Base-by-base conservation (phyloP, 1,140 invertebrate genomes). In the Orchesella cincta region DNA sequence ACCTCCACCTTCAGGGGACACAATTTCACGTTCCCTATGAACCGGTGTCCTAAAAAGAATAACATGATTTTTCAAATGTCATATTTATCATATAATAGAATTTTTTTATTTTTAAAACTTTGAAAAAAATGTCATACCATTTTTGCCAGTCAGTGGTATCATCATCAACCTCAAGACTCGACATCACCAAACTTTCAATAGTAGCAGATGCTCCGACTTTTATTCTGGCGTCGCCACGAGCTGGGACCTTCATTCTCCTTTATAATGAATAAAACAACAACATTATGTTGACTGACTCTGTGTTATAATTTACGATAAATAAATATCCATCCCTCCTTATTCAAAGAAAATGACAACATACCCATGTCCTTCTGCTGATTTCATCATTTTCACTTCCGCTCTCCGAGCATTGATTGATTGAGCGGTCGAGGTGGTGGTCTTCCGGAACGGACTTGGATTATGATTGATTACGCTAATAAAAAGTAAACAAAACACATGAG, bases 81-180 rank as follows among this genome's bases (percentile, higher is more conserved):
- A 57, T 18, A 57, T 57, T 57, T 57, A 57, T 18, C 54, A 16
- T 23, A 57, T 46, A 16, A 57, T 57, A n/a, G n/a, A n/a, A n/a
- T n/a, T n/a, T n/a, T n/a, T n/a, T n/a, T n/a, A n/a, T n/a, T n/a
- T n/a, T n/a, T n/a, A n/a, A n/a, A n/a, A n/a, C n/a, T n/a, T n/a
- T n/a, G n/a, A n/a, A n/a, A 5, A 16, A 57, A 57, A 16, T 57
- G 3, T 26, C 14, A 57, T 31, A 67, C 62, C 62, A 67, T 67
- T 67, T 67, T 29, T 33, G 62, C 62, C 62, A 67, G 33, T 67
- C 62, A 2, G 62, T 67, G 1, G 31, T 67, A 67, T 29, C 31
- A 67, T 67, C 62, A n/a, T 67, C 62, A 8, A 67, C 28, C 23
- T 57, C 54, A 16, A n/a, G 8, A n/a, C 8, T 23, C n/a, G 26